Evolutionary conservation across 2,888 invertebrate genomes (phyloP), one percentile per base, ranked within the genome.

Genomic region (Formica aserva): DNA sequence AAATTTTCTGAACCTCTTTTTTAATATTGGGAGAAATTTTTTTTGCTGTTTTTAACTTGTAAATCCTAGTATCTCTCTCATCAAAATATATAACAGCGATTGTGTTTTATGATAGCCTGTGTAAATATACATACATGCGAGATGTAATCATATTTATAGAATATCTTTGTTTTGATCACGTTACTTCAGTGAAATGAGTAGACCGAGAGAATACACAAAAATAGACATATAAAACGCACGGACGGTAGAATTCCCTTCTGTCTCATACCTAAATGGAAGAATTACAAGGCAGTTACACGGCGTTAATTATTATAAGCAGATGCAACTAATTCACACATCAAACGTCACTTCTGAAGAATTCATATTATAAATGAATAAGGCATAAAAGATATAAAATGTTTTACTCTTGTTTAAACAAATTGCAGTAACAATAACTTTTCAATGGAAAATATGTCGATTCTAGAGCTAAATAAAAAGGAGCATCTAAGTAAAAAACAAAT

Each of bases 241-340:
- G 22, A 45, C 6, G 11, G 48, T 13, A 9, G 1, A 65, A 35
- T 66, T 66, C 35, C 9, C 29, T 67, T 35, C 41, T 52, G 13
- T 18, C 32, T 11, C 22, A 22, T 1, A 35, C n/a, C 11, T 52
- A 66, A 76, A 22, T 26, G 4, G 1, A 66, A 52, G 32, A 45
- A 45, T 22, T 62, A 22, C 32, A 35, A 8, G 32, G n/a, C 48
- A 18, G 22, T 63, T 75, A 32, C 41, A 11, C 45, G 32, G 1
- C 11, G 35, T 35, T 71, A 65, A 65, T 76, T n/a, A n/a, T n/a
- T n/a, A n/a, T 76, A 76, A 65, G 32, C 18, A 22, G 22, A 32
- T 65, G 22, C 13, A 65, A 18, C 65, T 65, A 52, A 26, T 65
- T 65, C 32, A 66, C 75, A 22, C 75, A 32, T 65, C 65, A 75